Percentiles rank a stretch among this genome's conserved stretches.
Evolutionary conservation across 1,140 invertebrate species (phyloP).

Genomic region (Heliconius hewitsoni): DNA sequence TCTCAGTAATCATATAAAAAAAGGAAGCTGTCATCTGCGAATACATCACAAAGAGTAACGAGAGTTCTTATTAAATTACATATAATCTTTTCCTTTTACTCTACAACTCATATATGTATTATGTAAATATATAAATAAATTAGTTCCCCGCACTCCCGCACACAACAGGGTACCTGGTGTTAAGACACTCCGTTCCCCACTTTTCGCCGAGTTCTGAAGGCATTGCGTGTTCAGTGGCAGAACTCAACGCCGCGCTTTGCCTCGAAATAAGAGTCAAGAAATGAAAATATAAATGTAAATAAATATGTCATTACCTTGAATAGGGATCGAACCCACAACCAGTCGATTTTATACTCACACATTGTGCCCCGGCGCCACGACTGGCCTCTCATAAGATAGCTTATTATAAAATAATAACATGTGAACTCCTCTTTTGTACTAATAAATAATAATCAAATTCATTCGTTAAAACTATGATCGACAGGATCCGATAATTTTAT

Average conservation of each 20-base stretch:
- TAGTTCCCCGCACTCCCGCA: neutral
- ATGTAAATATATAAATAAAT: neutral
- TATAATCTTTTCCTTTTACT: neutral
- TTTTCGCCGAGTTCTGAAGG: neutral
- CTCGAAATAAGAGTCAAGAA: neutral
- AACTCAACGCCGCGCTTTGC: neutral
- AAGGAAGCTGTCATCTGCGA: neutral
- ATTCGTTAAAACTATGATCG: slow-evolving; percentile 35
- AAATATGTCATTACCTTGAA: neutral
- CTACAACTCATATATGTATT: neutral
- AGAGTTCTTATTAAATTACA: neutral
- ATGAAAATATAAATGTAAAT: neutral
- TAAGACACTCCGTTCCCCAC: neutral
- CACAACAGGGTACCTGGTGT: neutral
- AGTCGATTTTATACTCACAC: too few relatives aligned
- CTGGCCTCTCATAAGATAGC: neutral
- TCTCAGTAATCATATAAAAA: neutral
- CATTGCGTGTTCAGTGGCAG: neutral
- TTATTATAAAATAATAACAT: neutral
- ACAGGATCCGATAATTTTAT: slow-evolving; percentile 35
- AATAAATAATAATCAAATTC: slow-evolving; percentile 27
- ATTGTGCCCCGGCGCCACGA: too few relatives aligned
- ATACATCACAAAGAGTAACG: neutral
- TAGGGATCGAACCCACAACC: neutral
- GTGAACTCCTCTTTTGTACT: neutral